Conservation (phyloP, 2,888 invertebrate species). For the Tenthredo amoena region DNA sequence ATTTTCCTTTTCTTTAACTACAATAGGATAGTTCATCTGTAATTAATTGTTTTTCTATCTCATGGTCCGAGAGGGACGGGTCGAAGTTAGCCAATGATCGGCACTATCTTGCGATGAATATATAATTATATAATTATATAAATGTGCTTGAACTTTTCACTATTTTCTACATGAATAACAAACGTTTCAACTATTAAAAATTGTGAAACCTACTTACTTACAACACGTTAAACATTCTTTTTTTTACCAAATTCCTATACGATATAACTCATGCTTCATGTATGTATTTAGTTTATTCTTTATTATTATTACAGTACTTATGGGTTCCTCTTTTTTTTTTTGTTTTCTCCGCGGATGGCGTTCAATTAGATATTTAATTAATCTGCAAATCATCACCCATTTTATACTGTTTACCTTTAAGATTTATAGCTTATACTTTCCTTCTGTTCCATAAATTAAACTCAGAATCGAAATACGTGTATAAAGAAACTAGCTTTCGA, state of each 20-base stretch:
- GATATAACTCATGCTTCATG: not conserved
- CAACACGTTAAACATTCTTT: not conserved
- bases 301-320: not conserved
- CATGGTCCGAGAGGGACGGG: constrained; percentile 30
- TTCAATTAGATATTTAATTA: not conserved
- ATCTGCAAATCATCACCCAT: no score
- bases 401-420: not conserved
- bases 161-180: constrained; percentile 6
- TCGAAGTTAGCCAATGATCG: constrained; percentile 29
- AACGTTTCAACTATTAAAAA: not conserved
- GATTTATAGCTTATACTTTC: not conserved
- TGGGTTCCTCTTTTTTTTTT: not conserved
- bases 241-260: not conserved
- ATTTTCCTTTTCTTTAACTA: not conserved
- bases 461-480: not conserved
- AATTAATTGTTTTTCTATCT: constrained; percentile 8
- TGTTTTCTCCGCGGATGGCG: not conserved
- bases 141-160: not conserved
- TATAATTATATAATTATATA: not conserved
- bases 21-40: not conserved
- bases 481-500: not conserved
- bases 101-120: constrained; percentile 3
- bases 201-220: not conserved
- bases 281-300: not conserved
- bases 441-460: not conserved